Base-by-base conservation (phyloP, 2,797 vertebrate species). In the Rhynchotus rufescens region DNA sequence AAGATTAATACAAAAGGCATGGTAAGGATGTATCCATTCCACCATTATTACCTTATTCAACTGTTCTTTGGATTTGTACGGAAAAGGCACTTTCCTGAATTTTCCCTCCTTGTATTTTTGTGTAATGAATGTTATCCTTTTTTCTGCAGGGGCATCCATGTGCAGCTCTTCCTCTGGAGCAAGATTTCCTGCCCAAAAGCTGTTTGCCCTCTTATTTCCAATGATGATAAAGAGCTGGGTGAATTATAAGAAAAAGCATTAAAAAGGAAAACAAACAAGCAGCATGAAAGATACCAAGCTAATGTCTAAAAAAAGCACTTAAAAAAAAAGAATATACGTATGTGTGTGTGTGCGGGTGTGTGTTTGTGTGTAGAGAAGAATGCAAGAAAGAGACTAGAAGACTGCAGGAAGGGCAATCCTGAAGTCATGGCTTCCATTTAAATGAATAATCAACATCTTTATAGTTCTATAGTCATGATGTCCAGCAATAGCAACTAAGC, bases 91-190 rank as follows among this genome's bases (percentile, higher is more conserved):
- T 95, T 96, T 98, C 49, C 98, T 97, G 97, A 99, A 99, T 95
- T 98, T 99, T 95, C 99, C 98, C 92, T 99, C 98, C 90, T 98
- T 98, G 97, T 99, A 99, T 97, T 99, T 99, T 93, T 98, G 98
- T 75, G 97, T 98, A 92, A 98, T 97, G 94, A 99, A 99, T 2
- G 89, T 95, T 93, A 98, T 97, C 4, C 99, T 98, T 96, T 98
- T 98, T 96, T 99, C 98, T 2, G 97, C 93, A 6, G 98, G 97
- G 4, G 98, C 98, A 66, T 98, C 98, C 77, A 96, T 91, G 74
- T 97, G 95, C 81, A 99, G 95, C 82, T 98, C 98, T 93, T 99
- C 98, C 86, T 98, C 98, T 80, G 97, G 90, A 62, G 98, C 97
- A 74, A 99, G 98, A 94, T 98, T 98, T 88, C 98, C 98, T 44